Percentiles rank a stretch among this genome's conserved stretches.
phyloP scores from a whole-genome alignment of 1,140 invertebrate genomes.

The Drosophila funebris region DNA sequence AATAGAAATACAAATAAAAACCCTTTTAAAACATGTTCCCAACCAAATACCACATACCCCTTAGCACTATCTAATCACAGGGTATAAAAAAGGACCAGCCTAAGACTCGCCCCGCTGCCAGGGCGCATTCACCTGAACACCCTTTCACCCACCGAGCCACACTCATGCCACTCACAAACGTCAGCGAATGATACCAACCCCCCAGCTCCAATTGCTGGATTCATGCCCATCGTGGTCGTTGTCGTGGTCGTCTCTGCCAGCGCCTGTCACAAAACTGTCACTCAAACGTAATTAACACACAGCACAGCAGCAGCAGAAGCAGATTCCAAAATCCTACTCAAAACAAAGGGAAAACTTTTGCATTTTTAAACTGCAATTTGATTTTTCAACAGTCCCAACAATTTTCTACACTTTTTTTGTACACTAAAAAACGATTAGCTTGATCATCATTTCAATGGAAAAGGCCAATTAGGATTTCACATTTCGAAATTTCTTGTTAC shows the following conservation, averaged over 20 bases:
- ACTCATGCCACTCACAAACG: background rate
- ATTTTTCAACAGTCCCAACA: slow-evolving; percentile 46
- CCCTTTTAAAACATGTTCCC: background rate
- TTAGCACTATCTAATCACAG: background rate
- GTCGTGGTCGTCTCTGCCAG: slow-evolving; percentile 25
- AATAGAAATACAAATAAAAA: too few relatives aligned
- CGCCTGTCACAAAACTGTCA: slow-evolving; percentile 81
- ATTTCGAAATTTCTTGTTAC: slow-evolving; percentile 46
- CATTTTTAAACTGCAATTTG: slow-evolving; percentile 64
- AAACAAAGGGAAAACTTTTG: slow-evolving; percentile 46
- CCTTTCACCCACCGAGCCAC: slow-evolving; percentile 65
- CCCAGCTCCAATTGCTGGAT: slow-evolving; percentile 12
- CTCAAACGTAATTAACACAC: slow-evolving; percentile 81
- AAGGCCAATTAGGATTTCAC: slow-evolving; percentile 62
- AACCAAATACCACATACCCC: background rate
- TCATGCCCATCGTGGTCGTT: slow-evolving; percentile 19
- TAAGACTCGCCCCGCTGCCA: slow-evolving; percentile 10
- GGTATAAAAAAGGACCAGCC: slow-evolving; percentile 28
- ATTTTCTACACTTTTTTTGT: slow-evolving; percentile 4
- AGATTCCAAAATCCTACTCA: slow-evolving; percentile 55
- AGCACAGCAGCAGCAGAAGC: slow-evolving; percentile 7
- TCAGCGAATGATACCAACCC: background rate
- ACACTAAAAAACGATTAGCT: slow-evolving; percentile 49
- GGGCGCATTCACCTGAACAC: slow-evolving; percentile 71
- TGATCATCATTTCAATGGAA: background rate